These are phyloP conservation scores for Emmelina monodactyla DNA, from an alignment of 2,888 invertebrate species.

Conservation along the genomic window DNA sequence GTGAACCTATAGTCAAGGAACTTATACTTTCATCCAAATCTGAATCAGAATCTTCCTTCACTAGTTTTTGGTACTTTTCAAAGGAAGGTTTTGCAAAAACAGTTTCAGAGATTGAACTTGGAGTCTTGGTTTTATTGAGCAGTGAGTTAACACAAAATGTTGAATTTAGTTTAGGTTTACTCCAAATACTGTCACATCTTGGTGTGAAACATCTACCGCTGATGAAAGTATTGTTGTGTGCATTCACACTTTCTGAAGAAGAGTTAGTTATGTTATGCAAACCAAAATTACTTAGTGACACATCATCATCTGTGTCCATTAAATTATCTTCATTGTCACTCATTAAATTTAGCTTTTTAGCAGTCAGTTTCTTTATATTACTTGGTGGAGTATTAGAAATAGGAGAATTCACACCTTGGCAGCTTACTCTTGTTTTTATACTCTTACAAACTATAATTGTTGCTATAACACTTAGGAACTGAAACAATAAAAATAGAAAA, in stretches of 20 bases:
- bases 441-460: constrained; percentile 37
- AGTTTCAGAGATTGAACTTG: constrained; percentile 37
- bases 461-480: constrained; percentile 37
- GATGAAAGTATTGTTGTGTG: constrained; percentile 30
- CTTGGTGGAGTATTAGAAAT: constrained; percentile 28
- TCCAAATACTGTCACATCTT: constrained; percentile 38
- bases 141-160: constrained; percentile 47
- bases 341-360: constrained; percentile 24
- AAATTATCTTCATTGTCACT: constrained; percentile 34
- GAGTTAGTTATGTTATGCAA: constrained; percentile 46
- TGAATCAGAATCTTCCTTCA: constrained; percentile 51
- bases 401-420: constrained; percentile 19
- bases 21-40: constrained; percentile 64
- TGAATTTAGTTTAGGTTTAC: constrained; percentile 44
- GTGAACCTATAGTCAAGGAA: constrained; percentile 55
- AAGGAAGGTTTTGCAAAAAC: constrained; percentile 50
- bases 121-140: constrained; percentile 33
- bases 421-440: constrained; percentile 26
- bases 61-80: constrained; percentile 43
- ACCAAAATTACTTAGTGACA: constrained; percentile 52
- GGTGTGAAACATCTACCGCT: constrained; percentile 47
- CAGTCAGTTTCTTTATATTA: constrained; percentile 33
- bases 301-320: constrained; percentile 53
- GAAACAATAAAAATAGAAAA: constrained; percentile 26
- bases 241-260: constrained; percentile 37